Percentiles rank a stretch among this genome's conserved stretches.
Conservation (phyloP, 1,140 invertebrate species). For the Calycopis cecrops region DNA sequence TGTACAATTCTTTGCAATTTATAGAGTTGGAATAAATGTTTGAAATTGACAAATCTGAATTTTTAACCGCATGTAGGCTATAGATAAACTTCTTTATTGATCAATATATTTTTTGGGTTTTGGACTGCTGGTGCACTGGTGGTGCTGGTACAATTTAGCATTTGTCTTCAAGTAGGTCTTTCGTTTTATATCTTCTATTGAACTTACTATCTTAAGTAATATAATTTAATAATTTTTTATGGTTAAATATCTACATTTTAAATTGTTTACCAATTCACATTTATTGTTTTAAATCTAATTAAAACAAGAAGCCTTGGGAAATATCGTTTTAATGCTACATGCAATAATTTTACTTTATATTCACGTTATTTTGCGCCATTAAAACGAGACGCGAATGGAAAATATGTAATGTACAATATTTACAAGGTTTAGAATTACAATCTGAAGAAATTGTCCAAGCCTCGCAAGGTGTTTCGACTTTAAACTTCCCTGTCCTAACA, state of each 20-base stretch:
- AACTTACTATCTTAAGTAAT: no score
- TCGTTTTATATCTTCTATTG: background rate
- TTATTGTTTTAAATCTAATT: no score
- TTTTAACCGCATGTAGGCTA: no score
- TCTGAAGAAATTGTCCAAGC: slow-evolving; percentile 20
- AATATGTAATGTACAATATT: slow-evolving; percentile 15
- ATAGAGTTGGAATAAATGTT: slow-evolving; percentile 22
- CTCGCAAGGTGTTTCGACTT: slow-evolving; percentile 49
- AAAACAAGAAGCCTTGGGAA: no score
- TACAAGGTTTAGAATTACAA: slow-evolving; percentile 12
- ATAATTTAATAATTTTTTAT: no score
- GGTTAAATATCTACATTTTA: no score
- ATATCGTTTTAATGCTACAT: no score
- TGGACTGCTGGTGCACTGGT: no score
- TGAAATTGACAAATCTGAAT: slow-evolving; percentile 2
- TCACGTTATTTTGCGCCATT: background rate
- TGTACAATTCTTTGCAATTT: slow-evolving; percentile 45
- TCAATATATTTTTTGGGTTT: no score
- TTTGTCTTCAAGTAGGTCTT: background rate
- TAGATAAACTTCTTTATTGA: no score
- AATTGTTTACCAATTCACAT: no score
- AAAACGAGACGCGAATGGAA: background rate
- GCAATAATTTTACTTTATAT: background rate
- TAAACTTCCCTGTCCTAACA: slow-evolving; percentile 46
- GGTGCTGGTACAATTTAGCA: no score